These are phyloP conservation scores for Pelusios castaneus DNA, from an alignment of 2,113 vertebrate species.

Conservation along the genomic window DNA sequence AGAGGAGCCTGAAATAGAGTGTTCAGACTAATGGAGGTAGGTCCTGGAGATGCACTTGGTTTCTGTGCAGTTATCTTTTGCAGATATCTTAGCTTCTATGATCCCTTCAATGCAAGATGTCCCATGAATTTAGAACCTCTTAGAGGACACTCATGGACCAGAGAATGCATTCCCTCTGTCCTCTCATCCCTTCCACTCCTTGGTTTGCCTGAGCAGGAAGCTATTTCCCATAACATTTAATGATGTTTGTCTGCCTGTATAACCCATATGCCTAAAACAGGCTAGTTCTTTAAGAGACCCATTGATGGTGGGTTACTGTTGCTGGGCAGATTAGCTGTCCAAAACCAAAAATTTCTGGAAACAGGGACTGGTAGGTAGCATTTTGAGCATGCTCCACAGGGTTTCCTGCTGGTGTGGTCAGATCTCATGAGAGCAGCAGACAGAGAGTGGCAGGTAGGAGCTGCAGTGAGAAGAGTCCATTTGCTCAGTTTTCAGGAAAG, in stretches of 20 bases:
- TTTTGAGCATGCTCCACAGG: too few relatives aligned
- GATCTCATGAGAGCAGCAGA: too few relatives aligned
- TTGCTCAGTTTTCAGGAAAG: too few relatives aligned
- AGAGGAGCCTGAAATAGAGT: not conserved
- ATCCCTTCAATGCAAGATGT: not conserved
- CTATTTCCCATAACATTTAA: not conserved
- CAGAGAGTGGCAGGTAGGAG: too few relatives aligned
- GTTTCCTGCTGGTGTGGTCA: too few relatives aligned
- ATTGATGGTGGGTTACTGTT: too few relatives aligned
- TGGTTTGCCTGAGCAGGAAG: not conserved
- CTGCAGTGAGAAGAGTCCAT: too few relatives aligned
- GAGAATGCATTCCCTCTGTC: not conserved
- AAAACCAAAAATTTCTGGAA: too few relatives aligned
- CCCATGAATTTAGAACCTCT: not conserved
- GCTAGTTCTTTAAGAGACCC: too few relatives aligned
- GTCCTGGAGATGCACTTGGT: not conserved
- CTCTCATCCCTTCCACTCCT: not conserved
- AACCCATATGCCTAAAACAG: not conserved
- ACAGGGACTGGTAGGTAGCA: too few relatives aligned
- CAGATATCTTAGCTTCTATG: not conserved
- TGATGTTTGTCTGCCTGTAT: too few relatives aligned
- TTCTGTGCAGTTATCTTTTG: not conserved
- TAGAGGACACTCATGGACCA: not conserved
- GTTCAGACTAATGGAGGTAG: not conserved
- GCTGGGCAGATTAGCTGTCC: too few relatives aligned